These are phyloP conservation scores for Melanocharis versteri DNA, from an alignment of 2,113 vertebrate genomes.

Conservation along the genomic window DNA sequence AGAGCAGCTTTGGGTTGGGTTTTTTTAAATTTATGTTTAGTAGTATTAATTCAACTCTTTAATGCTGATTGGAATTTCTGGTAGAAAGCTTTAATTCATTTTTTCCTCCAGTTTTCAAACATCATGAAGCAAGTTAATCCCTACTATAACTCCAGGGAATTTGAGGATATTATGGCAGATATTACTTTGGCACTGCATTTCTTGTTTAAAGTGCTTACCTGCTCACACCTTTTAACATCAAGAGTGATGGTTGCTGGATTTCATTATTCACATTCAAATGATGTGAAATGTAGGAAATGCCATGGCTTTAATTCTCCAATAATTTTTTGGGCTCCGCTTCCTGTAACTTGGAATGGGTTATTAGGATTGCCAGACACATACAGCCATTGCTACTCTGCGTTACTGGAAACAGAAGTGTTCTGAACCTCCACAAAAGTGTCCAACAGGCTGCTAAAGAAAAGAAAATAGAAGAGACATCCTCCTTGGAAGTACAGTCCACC, in stretches of 20 bases:
- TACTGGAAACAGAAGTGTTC: background rate
- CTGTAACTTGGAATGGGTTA: background rate
- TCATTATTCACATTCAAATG: background rate
- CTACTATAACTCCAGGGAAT: background rate
- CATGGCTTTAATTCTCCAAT: background rate
- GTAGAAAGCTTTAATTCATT: background rate
- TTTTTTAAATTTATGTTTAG: background rate
- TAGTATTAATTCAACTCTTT: background rate
- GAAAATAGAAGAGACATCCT: background rate
- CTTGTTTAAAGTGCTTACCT: background rate
- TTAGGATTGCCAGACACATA: background rate
- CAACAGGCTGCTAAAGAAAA: background rate
- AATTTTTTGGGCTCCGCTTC: background rate
- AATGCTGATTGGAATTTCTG: background rate
- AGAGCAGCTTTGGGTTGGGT: background rate
- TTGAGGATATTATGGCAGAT: background rate
- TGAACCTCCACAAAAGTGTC: background rate
- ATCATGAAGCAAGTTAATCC: constrained; percentile 3
- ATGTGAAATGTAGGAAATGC: background rate
- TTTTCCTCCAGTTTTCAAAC: background rate
- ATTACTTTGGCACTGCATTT: background rate
- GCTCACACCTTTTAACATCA: background rate
- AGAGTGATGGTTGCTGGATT: background rate
- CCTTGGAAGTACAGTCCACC: background rate
- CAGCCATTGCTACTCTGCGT: background rate